Base-by-base conservation (phyloP, 2,113 vertebrate genomes). In the Poeciliopsis prolifica region DNA sequence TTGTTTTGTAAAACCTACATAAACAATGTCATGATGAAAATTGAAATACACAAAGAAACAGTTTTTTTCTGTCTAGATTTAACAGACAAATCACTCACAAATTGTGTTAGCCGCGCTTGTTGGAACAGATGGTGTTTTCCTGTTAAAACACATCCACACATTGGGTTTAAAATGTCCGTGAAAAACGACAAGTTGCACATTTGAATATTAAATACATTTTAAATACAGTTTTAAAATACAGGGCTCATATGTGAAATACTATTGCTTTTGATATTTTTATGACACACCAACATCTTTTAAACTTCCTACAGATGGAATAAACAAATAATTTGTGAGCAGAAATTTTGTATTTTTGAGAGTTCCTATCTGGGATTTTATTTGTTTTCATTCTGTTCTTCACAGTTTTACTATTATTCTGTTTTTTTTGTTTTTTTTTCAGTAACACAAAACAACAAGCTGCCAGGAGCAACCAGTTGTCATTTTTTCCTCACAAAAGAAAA, bases 311-410 rank as follows among this genome's bases (percentile, higher is more conserved):
- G 14, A n/a, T 33, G 4, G 5, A n/a, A 65, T 22, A 22, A 65
- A 24, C n/a, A 8, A 5, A 11, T 17, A 19, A 65, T 6, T 12
- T 24, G 63, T 65, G 24, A 24, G 15, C 74, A 78, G 65, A 82
- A 78, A 61, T 7, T 62, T 48, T 19, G 3, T 10, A 2, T 75
- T 77, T 78, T 35, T 77, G 54, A 61, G 4, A 0, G 10, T 33
- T 61, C 19, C 37, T n/a, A 33, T 28, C n/a, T 33, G n/a, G 7
- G 31, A 60, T 61, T 61, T 19, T 1, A 15, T 30, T 48, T 35
- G 37, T 24, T 29, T 54, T 70, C 10, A 62, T 22, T 65, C 24
- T 24, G 28, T 85, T 83, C 73, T 54, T 78, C 19, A 68, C 1
- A 61, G 74, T 68, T 76, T 58, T 7, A 31, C 5, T 1, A 2